Evolutionary conservation across 2,888 invertebrate genomes (phyloP), one percentile per base, ranked within the genome.

Genomic region (Eumacrocentrus americanus): DNA sequence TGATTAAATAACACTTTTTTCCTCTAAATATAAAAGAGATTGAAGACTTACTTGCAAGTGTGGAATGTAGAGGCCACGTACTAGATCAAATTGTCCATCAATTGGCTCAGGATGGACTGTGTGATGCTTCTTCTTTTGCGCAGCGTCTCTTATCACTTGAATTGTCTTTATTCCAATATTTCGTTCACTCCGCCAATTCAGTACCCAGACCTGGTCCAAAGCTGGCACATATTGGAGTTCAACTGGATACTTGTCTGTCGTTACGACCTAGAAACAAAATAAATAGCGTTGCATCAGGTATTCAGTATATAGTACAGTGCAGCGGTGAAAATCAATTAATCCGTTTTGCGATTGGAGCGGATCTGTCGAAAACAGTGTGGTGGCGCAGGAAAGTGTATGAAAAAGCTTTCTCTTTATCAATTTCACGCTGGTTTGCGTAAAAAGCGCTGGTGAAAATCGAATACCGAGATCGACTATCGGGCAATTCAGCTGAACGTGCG

Each of bases 21-120:
- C n/a, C n/a, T n/a, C n/a, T n/a, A n/a, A n/a, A n/a, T n/a, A n/a
- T n/a, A n/a, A 37, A 23, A n/a, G 12, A 23, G 6, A 34, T 11
- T 46, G 5, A 20, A n/a, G 7, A 57, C 64, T 64, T 71, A 86
- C 86, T 81, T 86, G 84, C 61, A 80, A 78, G 14, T 86, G 84
- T 4, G 88, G 88, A 65, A 88, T 84, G 75, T 86, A 88, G 23
- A 89, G 80, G 56, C 85, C 84, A 67, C 85, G 84, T 3, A 90
- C 89, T 69, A 89, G 82, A 80, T 91, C 90, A 76, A 90, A 90
- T 74, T 89, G 88, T 11, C 89, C 89, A 71, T 90, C 89, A 42
- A 91, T 88, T 0, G 90, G 90, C 73, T 90, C 88, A 1, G 89
- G 88, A 75, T 89, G 89, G 1, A 89, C 88, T 0, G 89, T 88